Percentiles rank a stretch among this genome's conserved stretches.
These are phyloP conservation scores for Priocnemis perturbator DNA, from an alignment of 2,888 invertebrate species.

Conservation along the genomic window DNA sequence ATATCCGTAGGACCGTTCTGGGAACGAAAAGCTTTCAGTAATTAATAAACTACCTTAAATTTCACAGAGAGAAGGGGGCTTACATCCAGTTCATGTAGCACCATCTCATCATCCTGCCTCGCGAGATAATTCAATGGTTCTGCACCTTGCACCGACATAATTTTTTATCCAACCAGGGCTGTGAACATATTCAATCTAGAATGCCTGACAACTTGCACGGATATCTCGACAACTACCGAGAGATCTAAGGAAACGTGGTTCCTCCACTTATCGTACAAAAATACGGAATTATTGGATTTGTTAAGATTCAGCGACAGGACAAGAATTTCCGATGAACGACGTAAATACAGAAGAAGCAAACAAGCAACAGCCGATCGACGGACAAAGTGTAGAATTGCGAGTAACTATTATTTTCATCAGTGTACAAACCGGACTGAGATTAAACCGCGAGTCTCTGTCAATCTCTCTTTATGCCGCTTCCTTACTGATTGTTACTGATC, in stretches of 20 bases:
- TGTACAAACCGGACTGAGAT: no score
- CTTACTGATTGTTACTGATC: no score
- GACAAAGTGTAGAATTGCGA: no score
- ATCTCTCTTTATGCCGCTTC: no score
- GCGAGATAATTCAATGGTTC: constrained; percentile 57
- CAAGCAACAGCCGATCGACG: no score
- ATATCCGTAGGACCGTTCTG: constrained; percentile 62
- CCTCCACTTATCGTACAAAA: no score
- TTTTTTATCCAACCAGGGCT: constrained; percentile 46
- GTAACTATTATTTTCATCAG: no score
- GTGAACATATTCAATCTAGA: constrained; percentile 35
- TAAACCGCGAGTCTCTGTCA: no score
- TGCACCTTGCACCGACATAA: constrained; percentile 64
- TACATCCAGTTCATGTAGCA: constrained; percentile 61
- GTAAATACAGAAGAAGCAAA: no score
- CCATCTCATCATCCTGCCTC: constrained; percentile 58
- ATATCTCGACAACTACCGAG: constrained; percentile 40
- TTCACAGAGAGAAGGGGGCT: background rate
- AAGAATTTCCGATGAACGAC: no score
- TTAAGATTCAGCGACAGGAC: no score
- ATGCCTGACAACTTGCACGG: background rate
- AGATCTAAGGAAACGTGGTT: constrained; percentile 10
- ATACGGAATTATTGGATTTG: no score
- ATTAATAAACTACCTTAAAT: background rate
- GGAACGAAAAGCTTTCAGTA: background rate